These are phyloP conservation scores for Ectropis crepuscularia DNA, from an alignment of 2,888 invertebrate genomes.

Conservation along the genomic window DNA sequence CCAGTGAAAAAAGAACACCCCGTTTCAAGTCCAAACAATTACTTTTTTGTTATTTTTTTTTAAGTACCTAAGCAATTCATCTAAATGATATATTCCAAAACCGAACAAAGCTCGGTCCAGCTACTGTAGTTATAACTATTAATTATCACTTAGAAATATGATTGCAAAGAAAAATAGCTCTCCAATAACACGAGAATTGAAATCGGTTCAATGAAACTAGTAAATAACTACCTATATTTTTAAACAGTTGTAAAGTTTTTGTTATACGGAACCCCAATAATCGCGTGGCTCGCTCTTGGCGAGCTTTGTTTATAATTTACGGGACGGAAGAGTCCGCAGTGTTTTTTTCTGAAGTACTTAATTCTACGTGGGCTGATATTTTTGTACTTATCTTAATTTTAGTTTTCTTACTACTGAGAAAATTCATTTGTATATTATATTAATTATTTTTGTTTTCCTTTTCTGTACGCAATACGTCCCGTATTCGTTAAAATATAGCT, in stretches of 20 bases:
- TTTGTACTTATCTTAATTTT: slow-evolving; percentile 5
- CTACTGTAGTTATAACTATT: not conserved
- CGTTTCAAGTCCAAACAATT: too few relatives aligned
- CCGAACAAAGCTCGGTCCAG: too few relatives aligned
- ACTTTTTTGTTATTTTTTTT: too few relatives aligned
- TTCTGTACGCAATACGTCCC: not conserved
- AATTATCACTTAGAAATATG: too few relatives aligned
- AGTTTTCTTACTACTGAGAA: not conserved
- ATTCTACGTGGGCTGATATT: slow-evolving; percentile 16
- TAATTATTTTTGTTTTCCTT: not conserved
- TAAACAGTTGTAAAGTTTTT: not conserved
- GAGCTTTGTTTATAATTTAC: slow-evolving; percentile 36
- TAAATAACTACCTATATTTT: not conserved
- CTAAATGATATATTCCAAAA: too few relatives aligned
- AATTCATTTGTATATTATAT: too few relatives aligned
- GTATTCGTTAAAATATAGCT: too few relatives aligned
- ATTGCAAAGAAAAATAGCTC: not conserved
- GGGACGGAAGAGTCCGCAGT: slow-evolving; percentile 26
- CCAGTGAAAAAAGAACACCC: too few relatives aligned
- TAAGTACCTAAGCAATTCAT: too few relatives aligned
- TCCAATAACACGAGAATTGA: not conserved
- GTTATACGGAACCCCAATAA: slow-evolving; percentile 31
- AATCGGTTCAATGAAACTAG: not conserved
- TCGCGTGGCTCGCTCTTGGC: slow-evolving; percentile 20
- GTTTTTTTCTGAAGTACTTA: slow-evolving; percentile 29